Percentiles rank a stretch among this genome's conserved stretches.
Evolutionary conservation across 2,113 vertebrate genomes (phyloP).

Genomic region (Chaenogobius annularis): DNA sequence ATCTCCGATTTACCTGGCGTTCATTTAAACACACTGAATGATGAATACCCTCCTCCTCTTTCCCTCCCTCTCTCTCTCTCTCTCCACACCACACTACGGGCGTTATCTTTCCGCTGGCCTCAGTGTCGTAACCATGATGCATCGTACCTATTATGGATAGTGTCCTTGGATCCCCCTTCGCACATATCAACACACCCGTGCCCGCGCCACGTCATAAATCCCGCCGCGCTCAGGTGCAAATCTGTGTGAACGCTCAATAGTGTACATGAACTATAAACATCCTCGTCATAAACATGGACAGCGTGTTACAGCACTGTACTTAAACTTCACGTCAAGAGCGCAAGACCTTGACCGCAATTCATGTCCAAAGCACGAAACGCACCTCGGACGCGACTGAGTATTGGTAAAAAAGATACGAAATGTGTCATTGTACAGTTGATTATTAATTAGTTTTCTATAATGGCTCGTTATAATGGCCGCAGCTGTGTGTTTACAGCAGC

Average conservation of each 20-base stretch:
- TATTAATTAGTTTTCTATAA: slow-evolving; percentile 10
- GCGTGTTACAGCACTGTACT: neutral
- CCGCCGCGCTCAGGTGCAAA: slow-evolving; percentile 8
- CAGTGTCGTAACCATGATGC: slow-evolving; percentile 43
- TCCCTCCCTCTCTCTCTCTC: too few species aligned
- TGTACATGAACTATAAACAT: slow-evolving; percentile 6
- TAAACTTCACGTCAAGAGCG: neutral
- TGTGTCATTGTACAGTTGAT: neutral
- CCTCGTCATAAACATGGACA: neutral
- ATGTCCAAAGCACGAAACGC: neutral
- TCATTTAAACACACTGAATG: neutral
- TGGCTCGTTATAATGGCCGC: slow-evolving; percentile 26
- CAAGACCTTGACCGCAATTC: neutral
- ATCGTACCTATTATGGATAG: slow-evolving; percentile 44
- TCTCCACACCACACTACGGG: neutral
- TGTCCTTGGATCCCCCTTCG: slow-evolving; percentile 37
- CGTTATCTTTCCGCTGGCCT: slow-evolving; percentile 15
- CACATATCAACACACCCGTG: neutral
- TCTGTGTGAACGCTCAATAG: slow-evolving; percentile 13
- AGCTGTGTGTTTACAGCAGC: slow-evolving; percentile 39
- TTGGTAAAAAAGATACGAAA: neutral
- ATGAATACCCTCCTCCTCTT: neutral
- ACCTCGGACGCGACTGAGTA: neutral
- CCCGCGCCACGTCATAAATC: slow-evolving; percentile 56
- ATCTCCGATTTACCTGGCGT: too few species aligned